Base-by-base conservation (phyloP, 2,888 invertebrate species). In the Petrolisthes cinctipes region DNA sequence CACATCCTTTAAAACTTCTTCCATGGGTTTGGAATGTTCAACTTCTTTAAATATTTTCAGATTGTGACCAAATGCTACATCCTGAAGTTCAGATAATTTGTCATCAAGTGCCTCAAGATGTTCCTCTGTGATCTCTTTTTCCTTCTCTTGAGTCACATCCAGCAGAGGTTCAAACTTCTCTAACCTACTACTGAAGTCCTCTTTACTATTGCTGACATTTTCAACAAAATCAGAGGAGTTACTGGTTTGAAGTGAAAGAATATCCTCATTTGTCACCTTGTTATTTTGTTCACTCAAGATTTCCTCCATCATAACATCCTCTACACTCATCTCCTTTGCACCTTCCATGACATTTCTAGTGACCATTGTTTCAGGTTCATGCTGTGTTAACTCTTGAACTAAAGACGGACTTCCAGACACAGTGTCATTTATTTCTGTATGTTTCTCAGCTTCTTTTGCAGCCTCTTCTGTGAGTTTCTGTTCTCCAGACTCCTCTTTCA, bases 101-200 rank as follows among this genome's bases (percentile, higher is more conserved):
- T 88, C 86, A 81, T 82, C 73, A 53, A 90, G 85, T 54, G 84
- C 88, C 14, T 88, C 53, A 51, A 90, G 82, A 23, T 90, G 89
- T n/a, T 89, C 89, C 4, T 89, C 88, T 53, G 90, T 88, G 11
- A 90, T 88, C 82, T 88, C 89, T 4, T 54, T 61, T 57, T 83
- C 79, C 61, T 86, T 73, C 7, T 76, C 5, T 14, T 88, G 57
- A 56, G 56, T 57, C 1, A 75, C 56, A 54, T 87, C 87, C 54
- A 83, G 83, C 14, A 87, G 83, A 61, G 87, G 81, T 61, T 87
- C 87, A 87, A 87, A 87, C 56, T 68, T 56, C 51, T 82, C 20
- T n/a, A 86, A 9, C 79, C 75, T 83, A 78, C 57, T 66, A 54
- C 82, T 68, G 11, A 17, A 61, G 53, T 80, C 68, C 66, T 73